Conservation (phyloP, 2,113 vertebrate species). For the Saguinus midas region DNA sequence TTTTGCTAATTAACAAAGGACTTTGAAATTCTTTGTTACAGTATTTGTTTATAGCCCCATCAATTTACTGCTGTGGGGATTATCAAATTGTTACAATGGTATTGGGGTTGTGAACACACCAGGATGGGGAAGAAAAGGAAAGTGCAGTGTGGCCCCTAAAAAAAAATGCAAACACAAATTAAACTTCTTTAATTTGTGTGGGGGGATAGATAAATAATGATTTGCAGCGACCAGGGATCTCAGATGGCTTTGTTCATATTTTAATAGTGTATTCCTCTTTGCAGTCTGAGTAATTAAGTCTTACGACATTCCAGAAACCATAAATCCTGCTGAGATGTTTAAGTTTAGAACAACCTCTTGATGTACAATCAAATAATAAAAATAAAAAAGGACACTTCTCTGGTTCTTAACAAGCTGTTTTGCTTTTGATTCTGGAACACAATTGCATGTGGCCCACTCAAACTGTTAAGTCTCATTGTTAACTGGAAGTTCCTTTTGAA, state of each 20-base stretch:
- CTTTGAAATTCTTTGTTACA: not conserved
- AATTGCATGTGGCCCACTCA: constrained; percentile 77
- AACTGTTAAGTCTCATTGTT: constrained; percentile 80
- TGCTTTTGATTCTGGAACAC: constrained; percentile 81
- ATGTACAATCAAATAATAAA: constrained; percentile 82
- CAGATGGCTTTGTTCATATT: constrained; percentile 82
- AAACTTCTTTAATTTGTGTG: constrained; percentile 76
- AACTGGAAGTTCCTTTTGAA: constrained; percentile 84
- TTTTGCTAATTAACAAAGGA: constrained; percentile 26
- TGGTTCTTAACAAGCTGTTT: constrained; percentile 82
- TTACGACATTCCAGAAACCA: constrained; percentile 82
- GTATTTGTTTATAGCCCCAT: constrained; percentile 30
- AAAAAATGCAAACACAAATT: constrained; percentile 79
- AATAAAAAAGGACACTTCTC: constrained; percentile 68
- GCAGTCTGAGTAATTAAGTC: constrained; percentile 84
- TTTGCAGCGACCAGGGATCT: constrained; percentile 70
- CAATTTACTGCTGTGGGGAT: not conserved
- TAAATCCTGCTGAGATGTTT: constrained; percentile 86
- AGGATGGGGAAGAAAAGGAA: not conserved
- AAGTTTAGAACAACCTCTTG: constrained; percentile 82
- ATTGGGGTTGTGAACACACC: not conserved
- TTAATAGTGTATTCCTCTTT: constrained; percentile 76
- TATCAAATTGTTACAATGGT: not conserved
- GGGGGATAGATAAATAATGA: constrained; percentile 79
- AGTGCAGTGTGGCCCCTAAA: not conserved